A percentile compares a stretch with the other conserved stretches of the same genome.
Conservation (phyloP, 2,113 vertebrate species). For the Corythaeola cristata region DNA sequence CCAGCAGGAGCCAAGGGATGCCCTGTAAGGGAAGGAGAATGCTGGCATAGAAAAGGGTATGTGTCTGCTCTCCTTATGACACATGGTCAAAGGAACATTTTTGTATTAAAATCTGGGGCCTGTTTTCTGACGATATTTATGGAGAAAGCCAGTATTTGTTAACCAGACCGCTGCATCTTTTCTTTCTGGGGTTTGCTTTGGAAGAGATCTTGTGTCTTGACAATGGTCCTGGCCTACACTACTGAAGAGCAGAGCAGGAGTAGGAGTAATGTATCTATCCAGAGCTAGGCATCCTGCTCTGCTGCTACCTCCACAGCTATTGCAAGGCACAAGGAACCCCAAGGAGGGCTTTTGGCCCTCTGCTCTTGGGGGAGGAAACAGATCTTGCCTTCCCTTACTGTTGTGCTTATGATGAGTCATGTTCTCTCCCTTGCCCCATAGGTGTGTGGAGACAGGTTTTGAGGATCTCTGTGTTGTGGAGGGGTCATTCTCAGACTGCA, state of each 20-base stretch:
- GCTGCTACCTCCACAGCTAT: not conserved
- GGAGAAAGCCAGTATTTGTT: not conserved
- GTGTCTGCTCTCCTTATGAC: not conserved
- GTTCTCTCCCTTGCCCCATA: not conserved
- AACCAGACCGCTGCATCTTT: not conserved
- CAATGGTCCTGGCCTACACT: not conserved
- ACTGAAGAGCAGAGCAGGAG: not conserved
- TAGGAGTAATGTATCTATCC: not conserved
- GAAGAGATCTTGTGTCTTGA: not conserved
- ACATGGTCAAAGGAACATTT: not conserved
- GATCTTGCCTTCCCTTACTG: not conserved
- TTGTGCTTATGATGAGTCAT: not conserved
- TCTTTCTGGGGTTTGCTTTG: not conserved
- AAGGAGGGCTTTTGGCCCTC: not conserved
- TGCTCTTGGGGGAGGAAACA: not conserved
- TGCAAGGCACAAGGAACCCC: not conserved
- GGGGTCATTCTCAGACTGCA: not conserved
- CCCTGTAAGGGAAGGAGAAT: not conserved
- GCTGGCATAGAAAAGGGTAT: not conserved
- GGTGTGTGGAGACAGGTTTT: not conserved
- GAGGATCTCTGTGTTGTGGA: not conserved
- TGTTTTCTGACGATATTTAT: not conserved
- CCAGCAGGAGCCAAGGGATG: not conserved
- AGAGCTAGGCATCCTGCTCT: not conserved
- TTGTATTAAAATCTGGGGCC: constrained; percentile 14